Evolutionary conservation across 1,140 invertebrate genomes (phyloP).

Genomic region (Heterodera schachtii): DNA sequence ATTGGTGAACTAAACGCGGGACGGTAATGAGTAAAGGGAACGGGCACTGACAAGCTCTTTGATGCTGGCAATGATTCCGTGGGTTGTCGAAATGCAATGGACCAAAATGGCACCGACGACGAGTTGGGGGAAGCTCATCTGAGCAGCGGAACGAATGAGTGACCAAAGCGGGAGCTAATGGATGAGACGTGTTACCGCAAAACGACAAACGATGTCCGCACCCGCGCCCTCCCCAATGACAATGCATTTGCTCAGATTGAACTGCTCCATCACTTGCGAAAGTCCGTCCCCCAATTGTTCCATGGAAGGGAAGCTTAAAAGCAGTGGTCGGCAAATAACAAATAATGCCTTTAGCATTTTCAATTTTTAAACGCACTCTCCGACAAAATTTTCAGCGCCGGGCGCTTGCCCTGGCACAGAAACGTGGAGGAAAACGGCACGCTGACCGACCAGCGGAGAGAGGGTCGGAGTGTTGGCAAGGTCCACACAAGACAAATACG

Average conservation of each 20-base stretch:
- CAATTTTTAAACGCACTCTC: slow-evolving; percentile 63
- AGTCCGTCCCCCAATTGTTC: slow-evolving; percentile 82
- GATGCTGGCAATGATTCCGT: slow-evolving; percentile 81
- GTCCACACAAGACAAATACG: slow-evolving; percentile 71
- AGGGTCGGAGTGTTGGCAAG: slow-evolving; percentile 78
- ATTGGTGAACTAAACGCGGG: slow-evolving; percentile 71
- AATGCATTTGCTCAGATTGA: slow-evolving; percentile 75
- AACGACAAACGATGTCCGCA: slow-evolving; percentile 82
- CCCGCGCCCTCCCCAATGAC: slow-evolving; percentile 85
- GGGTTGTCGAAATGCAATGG: slow-evolving; percentile 82
- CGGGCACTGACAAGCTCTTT: slow-evolving; percentile 72
- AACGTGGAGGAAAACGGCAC: slow-evolving; percentile 84
- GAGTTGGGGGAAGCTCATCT: slow-evolving; percentile 2
- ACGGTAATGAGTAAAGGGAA: not conserved
- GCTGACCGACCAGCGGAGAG: slow-evolving; percentile 77
- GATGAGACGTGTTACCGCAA: slow-evolving; percentile 74
- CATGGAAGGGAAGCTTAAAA: slow-evolving; percentile 75
- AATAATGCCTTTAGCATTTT: not conserved
- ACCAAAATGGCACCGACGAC: slow-evolving; percentile 76
- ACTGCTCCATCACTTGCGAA: slow-evolving; percentile 66
- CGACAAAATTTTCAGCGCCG: slow-evolving; percentile 74
- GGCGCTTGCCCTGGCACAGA: slow-evolving; percentile 81
- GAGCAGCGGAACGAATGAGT: not conserved
- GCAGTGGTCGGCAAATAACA: not conserved
- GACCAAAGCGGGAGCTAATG: slow-evolving; percentile 72